Evolutionary conservation across 2,888 invertebrate genomes (phyloP), one percentile per base, ranked within the genome.

Genomic region (Drosophila monieri): DNA sequence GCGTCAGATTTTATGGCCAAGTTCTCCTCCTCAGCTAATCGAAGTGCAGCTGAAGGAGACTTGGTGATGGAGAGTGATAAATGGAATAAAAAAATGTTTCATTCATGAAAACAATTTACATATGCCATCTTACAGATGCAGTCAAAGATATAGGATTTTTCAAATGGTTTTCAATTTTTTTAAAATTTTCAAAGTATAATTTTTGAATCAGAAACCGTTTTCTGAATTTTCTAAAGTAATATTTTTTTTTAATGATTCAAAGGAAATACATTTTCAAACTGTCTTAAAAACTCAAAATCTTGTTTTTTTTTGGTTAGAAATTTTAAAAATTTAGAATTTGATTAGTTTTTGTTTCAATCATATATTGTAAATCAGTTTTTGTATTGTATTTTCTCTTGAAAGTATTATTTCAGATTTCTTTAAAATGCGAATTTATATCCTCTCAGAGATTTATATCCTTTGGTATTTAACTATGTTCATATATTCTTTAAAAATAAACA

Each of bases 1-100:
- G 64, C 61, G 37, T 39, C 59, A 27, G 27, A n/a, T 57, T 23
- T 15, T n/a, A 27, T 47, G 46, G 56, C 27, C 53, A 15, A 27
- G 56, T 57, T 47, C 39, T 37, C 21, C 35, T 37, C 21, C 35
- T 8, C 15, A 25, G 27, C 23, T 32, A 43, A 56, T 66, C 46
- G 35, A 51, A 56, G 37, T 74, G 74, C 77, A 77, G 61, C 46
- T 58, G 39, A 43, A 56, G 56, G 67, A 56, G 67, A 48, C 18
- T 27, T 4, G 21, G 60, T 47, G 59, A 59, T 69, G 60, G 41
- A 60, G 57, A 65, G 69, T 80, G 71, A 75, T 77, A 70, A 68
- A 52, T 58, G 65, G 73, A 77, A 75, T 74, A 84, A 79, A 62
- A 30, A 65, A 64, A 64, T 49, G 77, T 77, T 84, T 77, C 84